phyloP scores from a whole-genome alignment of 2,888 invertebrate species.

The Micoletzkya japonica region DNA sequence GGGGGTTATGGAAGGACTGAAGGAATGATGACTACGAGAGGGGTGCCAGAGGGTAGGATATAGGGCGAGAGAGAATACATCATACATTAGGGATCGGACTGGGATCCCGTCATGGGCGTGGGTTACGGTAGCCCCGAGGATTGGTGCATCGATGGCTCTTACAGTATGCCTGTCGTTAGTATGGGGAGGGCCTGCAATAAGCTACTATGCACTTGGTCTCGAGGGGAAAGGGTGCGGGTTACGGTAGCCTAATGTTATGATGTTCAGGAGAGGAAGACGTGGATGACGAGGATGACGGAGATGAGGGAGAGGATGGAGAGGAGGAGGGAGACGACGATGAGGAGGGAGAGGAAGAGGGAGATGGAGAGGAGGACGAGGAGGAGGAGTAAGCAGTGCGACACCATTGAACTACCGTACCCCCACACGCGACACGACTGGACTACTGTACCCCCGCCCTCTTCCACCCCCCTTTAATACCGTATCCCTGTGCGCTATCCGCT shows the following conservation, averaged over 20 bases:
- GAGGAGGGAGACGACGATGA: constrained; percentile 9
- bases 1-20: too few relatives aligned
- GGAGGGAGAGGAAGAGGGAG: constrained; percentile 11
- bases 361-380: constrained; percentile 1
- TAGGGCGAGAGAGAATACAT: too few relatives aligned
- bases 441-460: not conserved
- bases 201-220: too few relatives aligned
- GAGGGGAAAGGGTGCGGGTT: too few relatives aligned
- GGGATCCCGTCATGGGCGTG: too few relatives aligned
- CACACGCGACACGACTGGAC: not conserved
- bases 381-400: constrained; percentile 19
- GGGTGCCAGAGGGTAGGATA: too few relatives aligned
- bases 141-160: too few relatives aligned
- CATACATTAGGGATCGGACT: too few relatives aligned
- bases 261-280: constrained; percentile 10
- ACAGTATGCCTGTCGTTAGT: too few relatives aligned
- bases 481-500: not conserved
- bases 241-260: constrained; percentile 7
- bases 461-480: not conserved
- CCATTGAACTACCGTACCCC: not conserved
- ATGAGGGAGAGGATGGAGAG: constrained; percentile 20
- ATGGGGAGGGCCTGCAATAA: too few relatives aligned
- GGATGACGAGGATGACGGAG: constrained; percentile 25
- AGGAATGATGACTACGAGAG: too few relatives aligned
- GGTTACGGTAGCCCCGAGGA: too few relatives aligned